phyloP scores from a whole-genome alignment of 2,888 invertebrate species.

The Andrena trimmerana region DNA sequence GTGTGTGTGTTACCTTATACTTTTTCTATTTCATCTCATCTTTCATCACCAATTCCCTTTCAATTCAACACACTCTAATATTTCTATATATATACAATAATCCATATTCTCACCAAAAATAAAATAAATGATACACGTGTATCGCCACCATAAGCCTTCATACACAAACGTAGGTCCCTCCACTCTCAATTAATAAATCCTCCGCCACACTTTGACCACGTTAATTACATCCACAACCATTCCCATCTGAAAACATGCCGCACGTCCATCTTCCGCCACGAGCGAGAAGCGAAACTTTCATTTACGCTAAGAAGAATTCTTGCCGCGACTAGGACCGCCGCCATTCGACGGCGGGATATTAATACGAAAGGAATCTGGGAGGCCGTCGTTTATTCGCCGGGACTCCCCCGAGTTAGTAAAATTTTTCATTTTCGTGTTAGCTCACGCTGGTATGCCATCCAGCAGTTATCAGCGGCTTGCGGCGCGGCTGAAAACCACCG shows the following conservation, averaged over 20 bases:
- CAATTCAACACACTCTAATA: no score
- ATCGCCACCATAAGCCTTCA: no score
- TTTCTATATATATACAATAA: no score
- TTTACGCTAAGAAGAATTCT: constrained; percentile 4
- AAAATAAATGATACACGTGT: no score
- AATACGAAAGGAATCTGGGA: constrained; percentile 27
- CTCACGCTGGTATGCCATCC: constrained; percentile 1
- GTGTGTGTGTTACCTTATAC: no score
- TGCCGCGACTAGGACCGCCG: neutral
- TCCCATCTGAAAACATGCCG: neutral
- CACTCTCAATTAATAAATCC: neutral
- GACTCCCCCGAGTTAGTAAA: neutral
- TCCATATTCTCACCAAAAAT: no score
- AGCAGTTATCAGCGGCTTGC: constrained; percentile 25
- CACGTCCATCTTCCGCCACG: neutral
- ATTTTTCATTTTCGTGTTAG: constrained; percentile 25
- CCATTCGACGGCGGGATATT: constrained; percentile 30
- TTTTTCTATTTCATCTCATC: no score
- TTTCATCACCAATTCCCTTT: no score
- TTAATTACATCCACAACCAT: neutral
- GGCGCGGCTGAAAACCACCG: constrained; percentile 26
- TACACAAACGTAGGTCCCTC: no score
- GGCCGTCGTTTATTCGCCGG: neutral
- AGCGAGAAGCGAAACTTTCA: constrained; percentile 17
- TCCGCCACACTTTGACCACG: neutral